These are phyloP conservation scores for Probosciger aterrimus DNA, from an alignment of 2,113 vertebrate species.

Conservation along the genomic window DNA sequence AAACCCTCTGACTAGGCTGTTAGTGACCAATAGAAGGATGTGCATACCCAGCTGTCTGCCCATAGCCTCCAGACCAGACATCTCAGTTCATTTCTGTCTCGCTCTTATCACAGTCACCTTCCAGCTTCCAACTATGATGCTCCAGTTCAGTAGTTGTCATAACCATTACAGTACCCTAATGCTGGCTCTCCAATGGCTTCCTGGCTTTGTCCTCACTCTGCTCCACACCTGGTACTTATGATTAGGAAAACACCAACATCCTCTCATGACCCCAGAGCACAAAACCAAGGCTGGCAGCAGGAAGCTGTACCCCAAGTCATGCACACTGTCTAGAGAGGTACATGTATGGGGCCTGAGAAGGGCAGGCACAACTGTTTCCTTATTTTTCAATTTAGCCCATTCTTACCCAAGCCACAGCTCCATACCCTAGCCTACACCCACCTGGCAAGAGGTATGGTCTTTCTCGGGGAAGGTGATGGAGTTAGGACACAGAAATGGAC, in stretches of 20 bases:
- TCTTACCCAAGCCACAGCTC: neutral
- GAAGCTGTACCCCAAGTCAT: neutral
- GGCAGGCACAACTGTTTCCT: neutral
- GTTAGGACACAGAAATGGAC: neutral
- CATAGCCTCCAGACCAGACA: neutral
- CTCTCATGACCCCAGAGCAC: neutral
- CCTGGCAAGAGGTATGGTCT: neutral
- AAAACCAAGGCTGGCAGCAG: neutral
- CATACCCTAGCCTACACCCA: neutral
- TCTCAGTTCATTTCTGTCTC: neutral
- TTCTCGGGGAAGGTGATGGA: neutral
- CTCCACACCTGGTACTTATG: neutral
- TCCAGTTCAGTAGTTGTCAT: neutral
- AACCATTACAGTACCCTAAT: neutral
- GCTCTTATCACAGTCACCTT: neutral
- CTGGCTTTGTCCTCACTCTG: neutral
- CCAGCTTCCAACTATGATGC: neutral
- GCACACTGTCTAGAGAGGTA: rapidly evolving
- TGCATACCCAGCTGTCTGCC: neutral
- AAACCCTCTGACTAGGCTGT: neutral
- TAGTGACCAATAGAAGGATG: neutral
- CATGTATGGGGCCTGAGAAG: rapidly evolving
- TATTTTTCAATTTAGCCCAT: neutral
- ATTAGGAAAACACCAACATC: neutral
- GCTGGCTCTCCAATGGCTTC: neutral